phyloP scores from a whole-genome alignment of 2,113 vertebrate genomes.

The Todiramphus saurophagus region DNA sequence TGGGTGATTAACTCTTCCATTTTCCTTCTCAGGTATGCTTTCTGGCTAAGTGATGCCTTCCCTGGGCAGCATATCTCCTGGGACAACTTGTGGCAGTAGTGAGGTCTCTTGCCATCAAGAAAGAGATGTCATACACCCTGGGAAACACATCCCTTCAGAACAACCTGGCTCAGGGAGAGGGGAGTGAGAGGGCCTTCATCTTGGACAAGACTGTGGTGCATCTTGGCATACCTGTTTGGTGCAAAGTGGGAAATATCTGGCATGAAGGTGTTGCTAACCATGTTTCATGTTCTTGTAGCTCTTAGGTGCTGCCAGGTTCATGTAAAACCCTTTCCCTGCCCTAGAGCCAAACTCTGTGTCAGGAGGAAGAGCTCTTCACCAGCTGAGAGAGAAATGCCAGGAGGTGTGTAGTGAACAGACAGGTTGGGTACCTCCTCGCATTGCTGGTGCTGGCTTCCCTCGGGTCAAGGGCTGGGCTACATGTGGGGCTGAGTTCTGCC shows the following conservation, averaged over 20 bases:
- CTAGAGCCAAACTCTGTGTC: background rate
- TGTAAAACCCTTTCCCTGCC: background rate
- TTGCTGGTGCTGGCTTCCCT: background rate
- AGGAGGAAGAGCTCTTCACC: background rate
- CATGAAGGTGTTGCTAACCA: background rate
- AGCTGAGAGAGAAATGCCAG: background rate
- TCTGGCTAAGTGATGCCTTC: accelerated
- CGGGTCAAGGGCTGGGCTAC: background rate
- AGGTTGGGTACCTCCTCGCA: background rate
- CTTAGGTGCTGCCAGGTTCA: background rate
- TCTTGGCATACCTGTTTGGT: background rate
- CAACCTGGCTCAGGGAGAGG: background rate
- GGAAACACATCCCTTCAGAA: background rate
- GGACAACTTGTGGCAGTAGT: accelerated
- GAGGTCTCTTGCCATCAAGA: accelerated
- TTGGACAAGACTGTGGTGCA: background rate
- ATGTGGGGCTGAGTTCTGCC: background rate
- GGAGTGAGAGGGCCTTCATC: background rate
- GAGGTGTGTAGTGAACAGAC: accelerated
- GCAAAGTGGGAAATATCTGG: background rate
- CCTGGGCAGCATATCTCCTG: background rate
- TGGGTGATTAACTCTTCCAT: background rate
- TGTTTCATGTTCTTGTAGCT: background rate
- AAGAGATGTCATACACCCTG: background rate
- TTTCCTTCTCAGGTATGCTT: background rate